phyloP scores from a whole-genome alignment of 2,888 invertebrate species.

The Erebia epiphron region DNA sequence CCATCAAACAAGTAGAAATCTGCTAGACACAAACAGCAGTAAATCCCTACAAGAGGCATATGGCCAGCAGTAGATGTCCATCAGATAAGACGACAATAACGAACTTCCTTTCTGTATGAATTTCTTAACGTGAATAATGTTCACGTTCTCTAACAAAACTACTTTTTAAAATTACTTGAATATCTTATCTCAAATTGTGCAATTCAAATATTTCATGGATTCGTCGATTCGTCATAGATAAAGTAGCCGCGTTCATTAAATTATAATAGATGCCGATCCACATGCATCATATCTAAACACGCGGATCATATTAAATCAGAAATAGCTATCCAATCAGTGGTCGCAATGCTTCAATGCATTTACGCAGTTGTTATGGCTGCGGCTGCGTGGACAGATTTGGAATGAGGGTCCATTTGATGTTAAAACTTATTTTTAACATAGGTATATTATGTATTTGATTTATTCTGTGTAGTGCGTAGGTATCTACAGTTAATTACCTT shows the following conservation, averaged over 20 bases:
- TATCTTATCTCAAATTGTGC: slow-evolving; percentile 8
- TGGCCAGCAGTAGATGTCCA: not conserved
- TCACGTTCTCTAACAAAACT: not conserved
- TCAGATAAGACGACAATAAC: not conserved
- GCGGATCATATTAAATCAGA: slow-evolving; percentile 65
- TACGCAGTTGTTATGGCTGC: slow-evolving; percentile 58
- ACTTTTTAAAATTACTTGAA: slow-evolving; percentile 1
- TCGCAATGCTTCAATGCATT: slow-evolving; percentile 56
- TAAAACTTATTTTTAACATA: slow-evolving; percentile 8
- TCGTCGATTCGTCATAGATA: slow-evolving; percentile 6
- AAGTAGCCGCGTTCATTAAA: slow-evolving; percentile 1
- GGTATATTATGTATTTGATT: not conserved
- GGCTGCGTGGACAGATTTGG: slow-evolving; percentile 31
- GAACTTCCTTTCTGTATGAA: not conserved
- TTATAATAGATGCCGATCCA: slow-evolving; percentile 34
- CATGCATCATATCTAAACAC: slow-evolving; percentile 58
- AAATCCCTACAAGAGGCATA: too few relatives aligned
- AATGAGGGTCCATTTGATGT: slow-evolving; percentile 23
- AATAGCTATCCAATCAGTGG: slow-evolving; percentile 73
- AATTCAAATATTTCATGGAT: slow-evolving; percentile 7
- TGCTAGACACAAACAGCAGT: too few relatives aligned
- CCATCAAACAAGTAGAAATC: too few relatives aligned
- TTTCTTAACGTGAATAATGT: not conserved
- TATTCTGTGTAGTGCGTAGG: too few relatives aligned
- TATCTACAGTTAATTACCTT: too few relatives aligned